These are phyloP conservation scores for Corvus moneduloides DNA, from an alignment of 2,113 vertebrate genomes.

Conservation along the genomic window DNA sequence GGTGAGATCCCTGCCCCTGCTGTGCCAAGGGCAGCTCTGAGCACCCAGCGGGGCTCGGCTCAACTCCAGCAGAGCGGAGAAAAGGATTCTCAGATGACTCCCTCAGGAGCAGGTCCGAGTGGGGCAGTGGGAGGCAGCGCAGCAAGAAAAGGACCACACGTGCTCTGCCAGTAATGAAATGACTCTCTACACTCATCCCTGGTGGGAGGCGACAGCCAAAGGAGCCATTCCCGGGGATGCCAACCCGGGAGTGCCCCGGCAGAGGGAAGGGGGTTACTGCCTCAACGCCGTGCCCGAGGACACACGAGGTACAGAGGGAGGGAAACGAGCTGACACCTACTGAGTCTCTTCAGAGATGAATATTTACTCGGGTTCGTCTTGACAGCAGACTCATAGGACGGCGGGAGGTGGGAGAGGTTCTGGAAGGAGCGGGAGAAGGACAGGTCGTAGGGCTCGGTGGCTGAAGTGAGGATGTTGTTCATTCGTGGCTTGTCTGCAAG, in stretches of 20 bases:
- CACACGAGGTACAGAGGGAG: not conserved
- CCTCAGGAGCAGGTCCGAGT: not conserved
- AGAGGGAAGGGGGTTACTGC: not conserved
- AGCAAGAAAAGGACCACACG: not conserved
- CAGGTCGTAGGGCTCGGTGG: conserved; percentile 96
- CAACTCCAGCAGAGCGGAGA: not conserved
- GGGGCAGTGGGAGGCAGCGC: not conserved
- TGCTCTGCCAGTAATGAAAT: not conserved
- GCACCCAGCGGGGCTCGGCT: not conserved
- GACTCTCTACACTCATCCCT: not conserved
- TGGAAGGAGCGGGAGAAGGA: conserved; percentile 98
- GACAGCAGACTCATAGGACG: conserved; percentile 94
- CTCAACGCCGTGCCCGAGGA: not conserved
- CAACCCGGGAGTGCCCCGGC: not conserved
- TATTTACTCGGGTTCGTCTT: conserved; percentile 95
- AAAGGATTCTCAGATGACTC: not conserved
- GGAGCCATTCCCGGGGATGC: not conserved
- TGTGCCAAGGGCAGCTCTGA: not conserved
- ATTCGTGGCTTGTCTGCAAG: conserved; percentile 90
- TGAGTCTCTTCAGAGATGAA: conserved; percentile 96
- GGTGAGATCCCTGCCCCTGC: not conserved
- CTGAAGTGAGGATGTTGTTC: conserved; percentile 96
- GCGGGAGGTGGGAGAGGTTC: conserved; percentile 96
- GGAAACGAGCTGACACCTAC: conserved; percentile 81
- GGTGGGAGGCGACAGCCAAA: not conserved